Evolutionary conservation across 2,797 vertebrate species (phyloP).

Genomic region (Todus mexicanus): DNA sequence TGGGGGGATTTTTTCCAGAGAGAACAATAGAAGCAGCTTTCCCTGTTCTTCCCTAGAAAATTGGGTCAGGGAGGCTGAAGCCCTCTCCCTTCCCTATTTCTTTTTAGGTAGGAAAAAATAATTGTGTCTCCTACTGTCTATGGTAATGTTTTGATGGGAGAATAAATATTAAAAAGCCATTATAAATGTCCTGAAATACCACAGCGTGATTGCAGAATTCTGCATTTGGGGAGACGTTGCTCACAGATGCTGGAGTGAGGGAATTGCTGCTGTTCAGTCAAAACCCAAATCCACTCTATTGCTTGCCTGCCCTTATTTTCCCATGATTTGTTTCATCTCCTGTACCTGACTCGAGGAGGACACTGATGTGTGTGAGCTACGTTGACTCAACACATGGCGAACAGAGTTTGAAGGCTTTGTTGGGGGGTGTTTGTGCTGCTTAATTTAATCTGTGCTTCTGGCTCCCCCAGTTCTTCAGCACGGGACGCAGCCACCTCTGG

Average conservation of each 20-base stretch:
- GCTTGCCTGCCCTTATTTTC: not conserved
- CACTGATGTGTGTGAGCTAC: not conserved
- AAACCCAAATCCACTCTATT: not conserved
- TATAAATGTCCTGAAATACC: not conserved
- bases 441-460: not conserved
- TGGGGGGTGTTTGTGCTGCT: not conserved
- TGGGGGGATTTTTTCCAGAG: not conserved
- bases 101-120: not conserved
- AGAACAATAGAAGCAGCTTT: not conserved
- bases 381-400: fast-evolving
- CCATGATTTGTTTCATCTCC: not conserved
- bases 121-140: not conserved
- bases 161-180: not conserved
- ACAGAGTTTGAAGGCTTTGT: not conserved
- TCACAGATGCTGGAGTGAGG: not conserved
- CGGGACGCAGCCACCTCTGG: not conserved
- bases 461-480: not conserved
- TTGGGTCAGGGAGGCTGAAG: not conserved
- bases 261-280: not conserved
- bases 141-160: not conserved
- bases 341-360: not conserved
- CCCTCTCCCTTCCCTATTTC: not conserved
- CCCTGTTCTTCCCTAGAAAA: not conserved
- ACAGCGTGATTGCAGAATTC: not conserved
- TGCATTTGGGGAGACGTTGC: not conserved